Evolutionary conservation across 2,113 vertebrate genomes (phyloP), one percentile per base, ranked within the genome.

Genomic region (Oncorhynchus mykiss): DNA sequence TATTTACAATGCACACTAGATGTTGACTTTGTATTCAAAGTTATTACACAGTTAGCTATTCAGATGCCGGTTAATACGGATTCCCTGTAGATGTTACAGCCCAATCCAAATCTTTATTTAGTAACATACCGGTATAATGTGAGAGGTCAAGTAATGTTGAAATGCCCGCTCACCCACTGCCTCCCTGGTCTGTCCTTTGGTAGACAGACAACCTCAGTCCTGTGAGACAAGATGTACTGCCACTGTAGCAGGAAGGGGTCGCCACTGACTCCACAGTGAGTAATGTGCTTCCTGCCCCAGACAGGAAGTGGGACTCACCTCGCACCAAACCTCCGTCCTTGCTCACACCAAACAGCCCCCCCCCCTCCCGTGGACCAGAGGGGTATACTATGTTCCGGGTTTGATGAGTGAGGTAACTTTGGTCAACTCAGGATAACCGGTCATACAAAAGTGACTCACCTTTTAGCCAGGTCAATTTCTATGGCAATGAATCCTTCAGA

Each of bases 121-220:
- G 67, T 16, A 34, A n/a, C 31, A 3, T 45, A 20, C 29, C 13
- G 31, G 49, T 54, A 13, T 54, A 54, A 13, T 29, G n/a, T 22
- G 16, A 65, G 18, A 13, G 27, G 29, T 34, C 29, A 7, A 27
- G 65, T 14, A 8, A 49, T 68, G 31, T 48, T 39, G 25, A n/a
- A 72, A 24, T 9, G 5, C 64, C 66, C 13, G 5, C 27, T 18
- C 25, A 16, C 34, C 67, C 67, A 4, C 2, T 34, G 14, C 67
- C 66, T 16, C 12, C 6, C 34, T 8, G 3, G 34, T 45, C 71
- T 27, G 51, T 70, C 66, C 27, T 59, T 51, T 14, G 25, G 49
- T 29, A 70, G 75, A 81, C 25, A 66, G 34, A 34, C 77, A 67
- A 74, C 75, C 29, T 76, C 60, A 71, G 69, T 54, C 59, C 60